Percentiles rank a stretch among this genome's conserved stretches.
Conservation (phyloP, 2,888 invertebrate species). For the Caenorhabditis sp. region DNA sequence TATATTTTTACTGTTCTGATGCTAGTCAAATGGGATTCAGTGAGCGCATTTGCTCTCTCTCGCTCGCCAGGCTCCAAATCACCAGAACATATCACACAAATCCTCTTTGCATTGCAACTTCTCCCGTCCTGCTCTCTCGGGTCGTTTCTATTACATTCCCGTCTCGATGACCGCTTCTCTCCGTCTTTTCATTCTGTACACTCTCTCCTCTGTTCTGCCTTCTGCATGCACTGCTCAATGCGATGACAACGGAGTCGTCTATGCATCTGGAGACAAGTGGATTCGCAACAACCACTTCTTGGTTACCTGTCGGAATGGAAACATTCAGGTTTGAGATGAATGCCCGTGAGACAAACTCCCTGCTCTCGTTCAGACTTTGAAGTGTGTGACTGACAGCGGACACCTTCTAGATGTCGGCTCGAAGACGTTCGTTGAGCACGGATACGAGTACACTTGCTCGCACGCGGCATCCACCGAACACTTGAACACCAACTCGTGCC, state of each 20-base stretch:
- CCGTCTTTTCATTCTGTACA: slow-evolving; percentile 23
- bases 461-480: slow-evolving; percentile 29
- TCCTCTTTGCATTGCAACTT: no score
- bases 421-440: slow-evolving; percentile 56
- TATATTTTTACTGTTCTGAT: no score
- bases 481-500: slow-evolving; percentile 55
- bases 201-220: slow-evolving; percentile 8
- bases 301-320: slow-evolving; percentile 57
- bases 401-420: slow-evolving; percentile 70
- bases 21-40: no score
- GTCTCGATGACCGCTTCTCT: slow-evolving; percentile 44
- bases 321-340: slow-evolving; percentile 49
- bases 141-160: no score
- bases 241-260: slow-evolving; percentile 48
- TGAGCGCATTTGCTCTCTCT: not conserved
- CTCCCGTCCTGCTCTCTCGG: not conserved
- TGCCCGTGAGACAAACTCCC: not conserved
- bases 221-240: slow-evolving; percentile 15
- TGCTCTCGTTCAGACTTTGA: slow-evolving; percentile 64
- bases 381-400: slow-evolving; percentile 73
- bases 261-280: slow-evolving; percentile 63
- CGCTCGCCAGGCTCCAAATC: no score
- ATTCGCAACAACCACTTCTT: slow-evolving; percentile 62
- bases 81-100: no score
- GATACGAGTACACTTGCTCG: slow-evolving; percentile 64